Conservation (phyloP, 2,888 invertebrate genomes). For the Drosophila austrosaltans region DNA sequence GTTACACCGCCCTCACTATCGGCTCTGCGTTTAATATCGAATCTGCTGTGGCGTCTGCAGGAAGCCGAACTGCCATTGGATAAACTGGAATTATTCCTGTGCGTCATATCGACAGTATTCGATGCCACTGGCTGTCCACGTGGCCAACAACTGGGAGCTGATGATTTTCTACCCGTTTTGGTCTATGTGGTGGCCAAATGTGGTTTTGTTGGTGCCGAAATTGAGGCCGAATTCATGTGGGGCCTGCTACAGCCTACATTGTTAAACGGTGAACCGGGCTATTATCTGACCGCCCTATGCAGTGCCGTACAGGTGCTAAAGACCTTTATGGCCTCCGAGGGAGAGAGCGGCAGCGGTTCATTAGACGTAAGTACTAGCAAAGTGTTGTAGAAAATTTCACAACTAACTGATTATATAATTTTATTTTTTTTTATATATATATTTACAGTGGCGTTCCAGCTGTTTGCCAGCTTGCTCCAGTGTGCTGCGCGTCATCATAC, state of each 20-base stretch:
- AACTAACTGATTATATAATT: background rate
- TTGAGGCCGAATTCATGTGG: slow-evolving; percentile 98
- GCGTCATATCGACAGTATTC: slow-evolving; percentile 94
- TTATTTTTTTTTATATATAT: slow-evolving; percentile 22
- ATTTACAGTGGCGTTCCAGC: slow-evolving; percentile 85
- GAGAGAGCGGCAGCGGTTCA: slow-evolving; percentile 82
- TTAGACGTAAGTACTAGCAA: slow-evolving; percentile 80
- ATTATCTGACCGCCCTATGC: slow-evolving; percentile 96
- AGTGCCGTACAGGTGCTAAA: slow-evolving; percentile 89
- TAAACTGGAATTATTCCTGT: slow-evolving; percentile 95
- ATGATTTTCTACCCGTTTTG: slow-evolving; percentile 95
- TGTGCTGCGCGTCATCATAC: slow-evolving; percentile 95
- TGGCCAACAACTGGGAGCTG: slow-evolving; percentile 87
- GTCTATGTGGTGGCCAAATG: slow-evolving; percentile 96
- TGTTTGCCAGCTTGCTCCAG: slow-evolving; percentile 85
- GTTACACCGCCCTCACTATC: slow-evolving; percentile 90
- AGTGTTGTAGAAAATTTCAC: background rate
- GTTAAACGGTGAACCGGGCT: slow-evolving; percentile 96
- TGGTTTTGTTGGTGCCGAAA: slow-evolving; percentile 95
- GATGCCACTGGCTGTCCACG: slow-evolving; percentile 85
- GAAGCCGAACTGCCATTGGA: slow-evolving; percentile 96
- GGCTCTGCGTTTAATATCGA: slow-evolving; percentile 90
- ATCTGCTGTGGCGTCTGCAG: slow-evolving; percentile 92
- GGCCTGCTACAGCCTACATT: slow-evolving; percentile 95
- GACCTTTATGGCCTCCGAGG: slow-evolving; percentile 83